A percentile compares a stretch with the other conserved stretches of the same genome.
Evolutionary conservation across 2,888 invertebrate genomes (phyloP).

Genomic region (Clitarchus hookeri): DNA sequence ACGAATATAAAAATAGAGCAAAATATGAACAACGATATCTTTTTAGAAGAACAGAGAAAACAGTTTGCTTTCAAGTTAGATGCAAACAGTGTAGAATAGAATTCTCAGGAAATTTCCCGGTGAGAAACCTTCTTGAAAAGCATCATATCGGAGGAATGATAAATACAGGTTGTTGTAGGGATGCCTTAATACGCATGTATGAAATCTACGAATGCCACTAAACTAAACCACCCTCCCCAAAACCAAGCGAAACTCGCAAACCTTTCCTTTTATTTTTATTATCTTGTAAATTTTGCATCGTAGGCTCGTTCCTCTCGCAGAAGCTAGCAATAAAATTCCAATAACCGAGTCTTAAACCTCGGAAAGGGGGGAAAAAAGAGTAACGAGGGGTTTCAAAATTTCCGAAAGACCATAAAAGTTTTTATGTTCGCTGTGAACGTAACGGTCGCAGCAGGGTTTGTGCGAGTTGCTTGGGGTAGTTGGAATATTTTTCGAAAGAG

Average conservation of each 20-base stretch:
- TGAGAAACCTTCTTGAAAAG: too few relatives aligned
- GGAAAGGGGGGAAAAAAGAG: neutral
- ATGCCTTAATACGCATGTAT: neutral
- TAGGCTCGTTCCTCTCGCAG: neutral
- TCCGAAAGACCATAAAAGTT: conserved; percentile 14
- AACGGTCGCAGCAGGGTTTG: neutral
- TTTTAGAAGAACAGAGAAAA: too few relatives aligned
- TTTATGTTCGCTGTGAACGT: neutral
- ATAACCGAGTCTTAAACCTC: neutral
- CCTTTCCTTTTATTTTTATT: neutral
- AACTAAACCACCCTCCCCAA: neutral
- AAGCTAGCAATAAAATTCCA: neutral
- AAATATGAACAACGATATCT: too few relatives aligned
- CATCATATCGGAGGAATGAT: too few relatives aligned
- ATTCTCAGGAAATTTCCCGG: too few relatives aligned
- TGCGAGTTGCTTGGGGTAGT: neutral
- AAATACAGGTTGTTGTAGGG: neutral
- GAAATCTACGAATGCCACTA: neutral
- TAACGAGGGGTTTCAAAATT: neutral
- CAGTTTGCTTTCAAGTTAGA: too few relatives aligned
- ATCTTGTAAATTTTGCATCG: neutral
- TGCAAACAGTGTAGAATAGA: too few relatives aligned
- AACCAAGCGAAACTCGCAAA: neutral
- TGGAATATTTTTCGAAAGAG: neutral
- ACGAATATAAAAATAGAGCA: too few relatives aligned